Evolutionary conservation across 1,140 invertebrate species (phyloP).

Genomic region (Tigriopus japonicus): DNA sequence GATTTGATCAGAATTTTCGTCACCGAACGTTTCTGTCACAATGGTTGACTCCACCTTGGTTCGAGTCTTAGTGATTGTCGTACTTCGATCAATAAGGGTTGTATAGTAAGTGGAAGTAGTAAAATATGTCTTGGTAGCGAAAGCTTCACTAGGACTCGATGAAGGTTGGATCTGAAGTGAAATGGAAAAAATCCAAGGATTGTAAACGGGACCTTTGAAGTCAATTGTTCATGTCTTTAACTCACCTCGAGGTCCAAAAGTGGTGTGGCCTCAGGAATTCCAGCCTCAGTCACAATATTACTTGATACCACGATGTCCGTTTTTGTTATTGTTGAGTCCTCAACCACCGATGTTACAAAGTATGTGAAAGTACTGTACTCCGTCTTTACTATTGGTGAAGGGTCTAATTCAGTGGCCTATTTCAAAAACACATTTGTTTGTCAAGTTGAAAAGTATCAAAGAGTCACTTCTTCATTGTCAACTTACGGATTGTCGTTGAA

Average conservation of each 20-base stretch:
- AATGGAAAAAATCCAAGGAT: too few relatives aligned
- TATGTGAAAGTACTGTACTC: constrained; percentile 14
- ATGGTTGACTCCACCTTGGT: constrained; percentile 6
- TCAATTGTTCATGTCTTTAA: neutral
- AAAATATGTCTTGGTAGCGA: constrained; percentile 12
- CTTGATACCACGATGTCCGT: constrained; percentile 11
- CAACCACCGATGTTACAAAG: constrained; percentile 10
- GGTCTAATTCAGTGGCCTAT: neutral
- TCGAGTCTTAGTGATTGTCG: constrained; percentile 11
- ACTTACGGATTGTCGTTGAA: neutral
- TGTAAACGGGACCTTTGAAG: too few relatives aligned
- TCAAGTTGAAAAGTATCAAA: neutral
- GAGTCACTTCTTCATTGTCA: neutral
- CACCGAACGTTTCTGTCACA: constrained; percentile 7
- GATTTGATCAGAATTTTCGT: neutral
- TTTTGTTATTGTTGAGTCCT: neutral
- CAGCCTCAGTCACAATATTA: neutral
- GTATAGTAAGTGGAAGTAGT: constrained; percentile 13
- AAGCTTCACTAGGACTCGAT: too few relatives aligned
- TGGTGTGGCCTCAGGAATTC: neutral
- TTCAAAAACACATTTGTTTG: neutral
- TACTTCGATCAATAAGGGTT: neutral
- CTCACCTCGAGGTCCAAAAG: neutral
- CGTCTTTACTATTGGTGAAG: neutral
- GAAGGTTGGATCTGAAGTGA: too few relatives aligned